These are phyloP conservation scores for Laspeyria flexula DNA, from an alignment of 2,888 invertebrate species.

Conservation along the genomic window DNA sequence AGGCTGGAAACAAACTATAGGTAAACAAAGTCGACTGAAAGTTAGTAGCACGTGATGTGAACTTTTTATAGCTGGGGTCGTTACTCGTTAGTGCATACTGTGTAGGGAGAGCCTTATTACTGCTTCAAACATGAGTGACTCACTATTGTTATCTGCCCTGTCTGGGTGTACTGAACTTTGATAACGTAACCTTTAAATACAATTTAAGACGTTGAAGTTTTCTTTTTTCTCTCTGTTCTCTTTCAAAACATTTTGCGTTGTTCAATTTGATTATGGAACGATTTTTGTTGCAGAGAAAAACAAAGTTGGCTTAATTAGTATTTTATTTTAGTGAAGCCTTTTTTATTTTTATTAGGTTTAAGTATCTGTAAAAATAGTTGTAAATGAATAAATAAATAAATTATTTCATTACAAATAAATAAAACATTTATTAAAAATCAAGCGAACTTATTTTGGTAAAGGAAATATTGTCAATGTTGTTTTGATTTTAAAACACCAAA, in stretches of 20 bases:
- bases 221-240: too few species aligned
- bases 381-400: too few species aligned
- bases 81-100: slow-evolving; percentile 33
- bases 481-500: not conserved
- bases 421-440: too few species aligned
- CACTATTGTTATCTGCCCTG: not conserved
- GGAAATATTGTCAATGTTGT: not conserved
- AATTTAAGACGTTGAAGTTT: not conserved
- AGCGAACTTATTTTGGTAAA: too few species aligned
- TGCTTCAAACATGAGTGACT: not conserved
- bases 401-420: too few species aligned
- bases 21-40: slow-evolving; percentile 56
- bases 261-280: too few species aligned
- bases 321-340: too few species aligned
- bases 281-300: too few species aligned
- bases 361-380: too few species aligned
- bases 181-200: not conserved
- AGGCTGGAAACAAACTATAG: slow-evolving; percentile 51
- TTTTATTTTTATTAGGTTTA: too few species aligned
- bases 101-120: not conserved
- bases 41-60: slow-evolving; percentile 64
- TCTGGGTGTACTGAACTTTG: slow-evolving; percentile 13
- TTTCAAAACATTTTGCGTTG: not conserved
- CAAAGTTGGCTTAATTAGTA: too few species aligned
- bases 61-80: slow-evolving; percentile 47